Base-by-base conservation (phyloP, 1,140 invertebrate genomes). In the Heliconius nattereri region DNA sequence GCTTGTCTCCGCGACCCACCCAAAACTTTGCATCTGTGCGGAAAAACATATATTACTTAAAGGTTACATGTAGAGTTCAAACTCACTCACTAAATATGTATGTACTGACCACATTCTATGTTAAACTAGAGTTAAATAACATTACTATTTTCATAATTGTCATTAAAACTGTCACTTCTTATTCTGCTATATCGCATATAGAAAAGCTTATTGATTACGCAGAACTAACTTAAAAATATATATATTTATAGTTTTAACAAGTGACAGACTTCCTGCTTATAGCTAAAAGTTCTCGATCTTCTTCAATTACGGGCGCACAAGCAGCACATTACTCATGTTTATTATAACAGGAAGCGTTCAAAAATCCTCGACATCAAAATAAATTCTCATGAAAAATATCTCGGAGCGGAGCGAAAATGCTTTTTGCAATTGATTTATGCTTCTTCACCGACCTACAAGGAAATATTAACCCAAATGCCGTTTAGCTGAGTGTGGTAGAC, bases 21-120 rank as follows among this genome's bases (percentile, higher is more conserved):
- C 98, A 98, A 93, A 98, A 98, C 94, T 98, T 98, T 0, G 97
- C 97, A 93, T 98, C 98, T 98, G 91, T 45, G 95, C 95, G 75
- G 82, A 45, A 81, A 3, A 75, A 26, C 35, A n/a, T 1, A 9
- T 20, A 72, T 37, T 72, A 71, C 5, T 19, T 71, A 37, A 35
- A 72, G 40, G 0, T 37, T 40, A 37, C 8, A n/a, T 40, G n/a
- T n/a, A 72, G 6, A 35, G 3, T 57, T 23, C 19, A 20, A 52
- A 5, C 13, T 45, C 3, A 16, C 40, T 52, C 6, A 52, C 49
- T 52, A 52, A 7, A 7, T 52, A 52, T 19, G 19, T 52, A 20
- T 20, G 0, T 7, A 52, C 19, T 20, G 6, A 52, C 49, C 49
- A 52, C 8, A 11, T 45, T 45, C 11, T 13, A 19, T 52, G 6